These are phyloP conservation scores for Drosophila fuyamai DNA, from an alignment of 1,140 invertebrate genomes.

Conservation along the genomic window DNA sequence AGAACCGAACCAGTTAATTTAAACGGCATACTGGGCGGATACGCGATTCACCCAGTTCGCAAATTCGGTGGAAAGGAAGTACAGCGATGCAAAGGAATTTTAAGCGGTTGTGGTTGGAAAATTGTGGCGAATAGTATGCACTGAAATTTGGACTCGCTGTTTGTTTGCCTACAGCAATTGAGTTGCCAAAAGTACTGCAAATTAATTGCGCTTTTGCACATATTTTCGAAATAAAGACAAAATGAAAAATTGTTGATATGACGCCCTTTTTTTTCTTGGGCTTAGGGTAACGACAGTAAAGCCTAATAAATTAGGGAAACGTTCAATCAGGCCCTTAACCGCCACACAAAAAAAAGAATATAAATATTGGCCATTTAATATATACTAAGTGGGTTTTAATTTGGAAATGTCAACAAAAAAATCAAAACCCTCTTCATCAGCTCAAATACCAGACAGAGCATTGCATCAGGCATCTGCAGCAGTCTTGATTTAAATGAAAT, in stretches of 20 bases:
- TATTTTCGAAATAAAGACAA: no score
- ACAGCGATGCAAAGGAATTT: constrained; percentile 36
- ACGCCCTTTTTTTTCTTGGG: no score
- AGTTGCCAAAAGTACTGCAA: constrained; percentile 45
- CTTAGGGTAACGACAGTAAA: no score
- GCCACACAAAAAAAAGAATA: neutral
- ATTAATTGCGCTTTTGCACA: neutral
- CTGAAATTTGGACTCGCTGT: neutral
- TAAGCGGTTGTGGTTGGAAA: constrained; percentile 48
- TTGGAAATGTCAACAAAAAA: constrained; percentile 1
- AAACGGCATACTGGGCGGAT: constrained; percentile 20
- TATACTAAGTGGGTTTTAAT: constrained; percentile 32
- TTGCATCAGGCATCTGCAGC: constrained; percentile 39
- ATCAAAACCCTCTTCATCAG: constrained; percentile 1
- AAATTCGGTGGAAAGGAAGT: neutral
- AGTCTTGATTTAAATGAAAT: constrained; percentile 80
- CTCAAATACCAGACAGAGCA: constrained; percentile 8
- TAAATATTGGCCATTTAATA: neutral
- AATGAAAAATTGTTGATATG: no score
- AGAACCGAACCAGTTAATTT: constrained; percentile 20
- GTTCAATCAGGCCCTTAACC: neutral
- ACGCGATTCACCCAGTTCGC: constrained; percentile 11
- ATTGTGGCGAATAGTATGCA: constrained; percentile 21
- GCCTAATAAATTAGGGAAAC: no score
- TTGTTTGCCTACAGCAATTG: constrained; percentile 20